Base-by-base conservation (phyloP, 2,113 vertebrate species). In the Pteronura brasiliensis region DNA sequence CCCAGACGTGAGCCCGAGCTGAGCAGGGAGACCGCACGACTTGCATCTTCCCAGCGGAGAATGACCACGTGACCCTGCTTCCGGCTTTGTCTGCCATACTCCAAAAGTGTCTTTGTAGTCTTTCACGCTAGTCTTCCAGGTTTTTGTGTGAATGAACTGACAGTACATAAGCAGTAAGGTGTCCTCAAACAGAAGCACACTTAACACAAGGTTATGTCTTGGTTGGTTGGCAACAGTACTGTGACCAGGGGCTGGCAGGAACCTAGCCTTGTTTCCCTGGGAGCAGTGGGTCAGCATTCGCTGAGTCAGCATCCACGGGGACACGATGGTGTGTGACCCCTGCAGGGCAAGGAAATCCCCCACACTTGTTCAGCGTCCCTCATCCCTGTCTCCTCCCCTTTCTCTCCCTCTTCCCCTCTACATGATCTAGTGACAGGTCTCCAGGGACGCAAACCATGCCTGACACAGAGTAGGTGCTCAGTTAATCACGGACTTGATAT, bases 311-410 rank as follows among this genome's bases (percentile, higher is more conserved):
- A 3, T 25, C 10, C n/a, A 12, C 27, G 6, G 57, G 1, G 14
- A 13, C 59, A 1, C 8, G 6, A 0, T 0, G 2, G 29, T 0
- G 6, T 6, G 1, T 21, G 2, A 20, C 8, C 8, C 5, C 44
- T 0, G 1, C 4, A 6, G 11, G 25, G 3, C 5, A 1, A 0
- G 3, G 52, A 13, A 12, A 6, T 4, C 4, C 4, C 13, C 12
- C 6, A 2, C 0, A 9, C 0, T 3, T 9, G 18, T 17, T 27
- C 23, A 0, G 3, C 0, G 6, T 36, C 42, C 34, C 39, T 72
- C 17, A 0, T 15, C 0, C 9, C 36, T 17, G 61, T 31, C 10
- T 1, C 12, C n/a, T 14, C 61, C 34, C 0, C 6, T 11, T 27
- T 7, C 29, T 52, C 17, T 9, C 42, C 4, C 4, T 17, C 4